A percentile compares a stretch with the other conserved stretches of the same genome.
Evolutionary conservation across 2,113 vertebrate genomes (phyloP).

Genomic region (Sclerurus mexicanus): DNA sequence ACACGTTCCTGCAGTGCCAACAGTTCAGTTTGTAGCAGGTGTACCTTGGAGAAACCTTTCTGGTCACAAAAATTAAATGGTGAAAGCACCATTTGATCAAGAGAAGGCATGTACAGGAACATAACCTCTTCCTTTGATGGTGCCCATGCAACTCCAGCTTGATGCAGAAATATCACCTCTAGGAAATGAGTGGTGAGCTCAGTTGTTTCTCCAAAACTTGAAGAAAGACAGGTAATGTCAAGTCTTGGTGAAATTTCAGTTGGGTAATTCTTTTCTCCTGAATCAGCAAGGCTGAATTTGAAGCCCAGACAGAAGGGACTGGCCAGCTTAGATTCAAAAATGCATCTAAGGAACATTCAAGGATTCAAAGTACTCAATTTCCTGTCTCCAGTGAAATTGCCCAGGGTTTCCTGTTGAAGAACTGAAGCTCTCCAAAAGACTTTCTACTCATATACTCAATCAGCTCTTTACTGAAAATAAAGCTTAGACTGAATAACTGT

Average conservation of each 20-base stretch:
- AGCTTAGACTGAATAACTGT: not conserved
- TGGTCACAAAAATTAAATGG: not conserved
- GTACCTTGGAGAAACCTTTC: not conserved
- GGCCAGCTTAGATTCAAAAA: not conserved
- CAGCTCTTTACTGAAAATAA: not conserved
- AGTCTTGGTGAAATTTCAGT: not conserved
- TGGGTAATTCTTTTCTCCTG: not conserved
- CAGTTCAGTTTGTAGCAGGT: not conserved
- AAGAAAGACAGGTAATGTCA: not conserved
- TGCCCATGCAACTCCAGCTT: not conserved
- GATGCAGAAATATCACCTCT: not conserved
- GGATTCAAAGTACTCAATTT: not conserved
- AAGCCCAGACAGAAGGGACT: not conserved
- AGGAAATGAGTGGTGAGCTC: not conserved
- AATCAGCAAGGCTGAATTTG: not conserved
- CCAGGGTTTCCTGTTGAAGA: not conserved
- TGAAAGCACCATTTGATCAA: not conserved
- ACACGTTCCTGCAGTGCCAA: not conserved
- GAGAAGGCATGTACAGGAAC: not conserved
- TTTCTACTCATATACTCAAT: not conserved
- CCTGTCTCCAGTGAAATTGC: not conserved
- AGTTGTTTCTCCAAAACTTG: not conserved
- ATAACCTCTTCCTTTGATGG: not conserved
- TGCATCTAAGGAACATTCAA: not conserved
- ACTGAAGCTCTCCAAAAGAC: not conserved